phyloP scores from a whole-genome alignment of 2,113 vertebrate species.

The Chaetorhynchus papuensis region DNA sequence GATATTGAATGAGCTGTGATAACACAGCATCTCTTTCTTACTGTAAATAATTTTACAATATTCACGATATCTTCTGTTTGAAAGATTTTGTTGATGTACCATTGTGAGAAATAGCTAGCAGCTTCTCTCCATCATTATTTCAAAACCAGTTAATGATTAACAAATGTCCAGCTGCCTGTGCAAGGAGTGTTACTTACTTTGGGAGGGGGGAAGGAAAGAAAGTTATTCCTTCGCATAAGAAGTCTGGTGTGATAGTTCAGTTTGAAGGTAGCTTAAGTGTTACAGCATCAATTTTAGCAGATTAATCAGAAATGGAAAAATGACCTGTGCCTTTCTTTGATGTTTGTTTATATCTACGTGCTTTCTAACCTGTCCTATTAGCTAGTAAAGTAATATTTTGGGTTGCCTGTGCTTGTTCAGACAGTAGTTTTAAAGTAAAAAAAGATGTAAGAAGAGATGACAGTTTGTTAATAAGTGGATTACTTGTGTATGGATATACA shows the following conservation, averaged over 20 bases:
- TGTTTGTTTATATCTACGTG: neutral
- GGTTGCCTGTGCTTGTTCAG: neutral
- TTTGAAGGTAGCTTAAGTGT: neutral
- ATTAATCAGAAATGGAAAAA: neutral
- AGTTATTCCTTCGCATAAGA: slow-evolving; percentile 14
- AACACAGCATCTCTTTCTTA: slow-evolving; percentile 50
- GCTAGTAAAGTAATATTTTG: neutral
- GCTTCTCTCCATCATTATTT: neutral
- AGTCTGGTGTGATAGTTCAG: neutral
- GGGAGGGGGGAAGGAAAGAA: neutral
- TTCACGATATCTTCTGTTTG: slow-evolving; percentile 41
- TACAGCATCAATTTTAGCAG: neutral
- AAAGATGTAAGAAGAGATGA: neutral
- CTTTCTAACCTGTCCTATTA: neutral
- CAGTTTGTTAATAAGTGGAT: neutral
- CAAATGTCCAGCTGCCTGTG: slow-evolving; percentile 49
- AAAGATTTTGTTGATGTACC: neutral
- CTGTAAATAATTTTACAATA: slow-evolving; percentile 46
- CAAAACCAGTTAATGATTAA: slow-evolving; percentile 64
- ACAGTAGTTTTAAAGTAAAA: neutral
- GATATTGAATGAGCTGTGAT: slow-evolving; percentile 66
- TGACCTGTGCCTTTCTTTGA: neutral
- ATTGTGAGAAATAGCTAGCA: neutral
- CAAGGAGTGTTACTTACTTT: slow-evolving; percentile 67
- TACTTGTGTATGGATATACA: neutral